phyloP scores from a whole-genome alignment of 1,140 invertebrate species.

The Riptortus pedestris region DNA sequence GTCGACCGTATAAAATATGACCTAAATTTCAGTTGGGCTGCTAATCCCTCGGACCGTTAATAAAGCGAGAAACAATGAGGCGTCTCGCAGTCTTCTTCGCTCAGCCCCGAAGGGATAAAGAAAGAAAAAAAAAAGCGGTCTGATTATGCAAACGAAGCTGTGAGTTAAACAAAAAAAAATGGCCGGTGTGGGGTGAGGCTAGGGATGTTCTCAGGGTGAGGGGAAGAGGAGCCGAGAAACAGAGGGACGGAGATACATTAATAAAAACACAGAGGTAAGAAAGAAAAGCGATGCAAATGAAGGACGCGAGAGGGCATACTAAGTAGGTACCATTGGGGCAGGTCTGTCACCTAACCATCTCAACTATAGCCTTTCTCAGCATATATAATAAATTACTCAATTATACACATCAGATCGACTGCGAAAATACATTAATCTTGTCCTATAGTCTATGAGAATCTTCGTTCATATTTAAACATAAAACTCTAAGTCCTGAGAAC shows the following conservation, averaged over 20 bases:
- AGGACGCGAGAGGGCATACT: background rate
- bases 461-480: too few species aligned
- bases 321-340: too few species aligned
- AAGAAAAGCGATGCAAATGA: background rate
- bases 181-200: background rate
- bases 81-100: too few species aligned
- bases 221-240: too few species aligned
- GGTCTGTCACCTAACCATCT: too few species aligned
- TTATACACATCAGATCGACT: too few species aligned
- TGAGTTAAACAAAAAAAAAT: background rate
- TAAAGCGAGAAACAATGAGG: conserved; percentile 10
- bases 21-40: conserved; percentile 6
- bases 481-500: too few species aligned
- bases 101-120: too few species aligned
- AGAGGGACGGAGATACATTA: background rate
- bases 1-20: background rate
- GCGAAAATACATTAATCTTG: too few species aligned
- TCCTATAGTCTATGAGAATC: too few species aligned
- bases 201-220: conserved; percentile 8
- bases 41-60: conserved; percentile 13
- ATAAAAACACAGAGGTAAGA: conserved; percentile 1
- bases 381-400: background rate
- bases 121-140: too few species aligned
- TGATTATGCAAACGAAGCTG: background rate
- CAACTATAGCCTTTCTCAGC: too few species aligned